Evolutionary conservation across 2,113 vertebrate genomes (phyloP).

Genomic region (Elephas maximus): DNA sequence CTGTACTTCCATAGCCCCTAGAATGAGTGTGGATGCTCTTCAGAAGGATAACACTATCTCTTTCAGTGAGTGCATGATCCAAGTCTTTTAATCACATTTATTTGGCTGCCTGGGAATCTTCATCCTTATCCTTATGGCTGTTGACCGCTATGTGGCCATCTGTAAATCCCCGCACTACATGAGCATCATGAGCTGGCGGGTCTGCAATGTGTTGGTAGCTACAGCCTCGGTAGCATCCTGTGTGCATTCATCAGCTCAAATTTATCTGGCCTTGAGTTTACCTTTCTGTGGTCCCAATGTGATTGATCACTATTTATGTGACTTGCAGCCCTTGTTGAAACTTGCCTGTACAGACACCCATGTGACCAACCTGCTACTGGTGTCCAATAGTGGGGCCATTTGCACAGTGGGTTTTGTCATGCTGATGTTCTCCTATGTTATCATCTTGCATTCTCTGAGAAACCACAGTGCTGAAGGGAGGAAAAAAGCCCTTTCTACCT

Average conservation of each 20-base stretch:
- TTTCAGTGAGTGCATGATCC: constrained; percentile 63
- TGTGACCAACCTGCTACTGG: constrained; percentile 61
- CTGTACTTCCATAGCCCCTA: constrained; percentile 61
- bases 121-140: constrained; percentile 71
- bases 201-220: constrained; percentile 16
- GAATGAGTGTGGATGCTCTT: constrained; percentile 51
- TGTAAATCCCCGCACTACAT: constrained; percentile 71
- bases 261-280: constrained; percentile 68
- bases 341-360: constrained; percentile 73
- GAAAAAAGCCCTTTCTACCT: constrained; percentile 59
- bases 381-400: constrained; percentile 69
- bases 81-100: constrained; percentile 69
- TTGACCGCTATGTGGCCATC: constrained; percentile 74
- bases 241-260: constrained; percentile 67
- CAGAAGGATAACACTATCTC: constrained; percentile 26
- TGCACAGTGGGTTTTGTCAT: constrained; percentile 66
- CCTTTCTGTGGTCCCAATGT: constrained; percentile 79
- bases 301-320: constrained; percentile 81
- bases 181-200: constrained; percentile 10
- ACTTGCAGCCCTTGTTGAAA: constrained; percentile 76
- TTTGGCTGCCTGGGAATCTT: constrained; percentile 74
- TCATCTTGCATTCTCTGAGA: constrained; percentile 66
- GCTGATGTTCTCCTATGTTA: constrained; percentile 47
- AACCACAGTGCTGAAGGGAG: constrained; percentile 55
- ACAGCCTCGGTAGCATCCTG: constrained; percentile 67